Evolutionary conservation across 2,888 invertebrate species (phyloP), one percentile per base, ranked within the genome.

Genomic region (Heteromyza rotundicornis): DNA sequence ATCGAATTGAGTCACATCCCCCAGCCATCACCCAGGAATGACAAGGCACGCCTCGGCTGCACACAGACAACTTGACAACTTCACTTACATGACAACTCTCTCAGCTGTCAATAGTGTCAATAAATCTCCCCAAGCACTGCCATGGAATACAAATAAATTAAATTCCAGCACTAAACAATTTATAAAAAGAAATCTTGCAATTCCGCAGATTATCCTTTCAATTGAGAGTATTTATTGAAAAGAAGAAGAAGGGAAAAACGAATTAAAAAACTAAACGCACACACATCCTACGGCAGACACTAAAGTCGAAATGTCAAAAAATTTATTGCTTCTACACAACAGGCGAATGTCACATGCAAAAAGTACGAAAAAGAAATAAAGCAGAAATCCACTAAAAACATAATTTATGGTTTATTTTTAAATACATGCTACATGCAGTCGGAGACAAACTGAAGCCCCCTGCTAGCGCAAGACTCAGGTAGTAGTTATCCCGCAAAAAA

Each of bases 391-490:
- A 57, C 57, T 57, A 74, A 72, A 68, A 70, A 74, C 68, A 74
- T 71, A 75, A 74, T 74, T 74, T 74, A 74, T 74, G 72, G 69
- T 65, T 59, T 19, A 60, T 59, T 70, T 57, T 65, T 59, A 36
- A 27, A 12, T 19, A 55, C 5, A 27, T 7, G 10, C 27, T 10
- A n/a, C 27, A 27, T 7, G 27, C 27, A 27, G 27, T 5, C n/a
- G n/a, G n/a, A n/a, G n/a, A n/a, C n/a, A n/a, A n/a, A n/a, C n/a
- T n/a, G n/a, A n/a, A n/a, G n/a, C n/a, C n/a, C n/a, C n/a, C n/a
- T n/a, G n/a, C n/a, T n/a, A n/a, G n/a, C n/a, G n/a, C n/a, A n/a
- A n/a, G n/a, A n/a, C n/a, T n/a, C n/a, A n/a, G n/a, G n/a, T n/a
- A n/a, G n/a, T n/a, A n/a, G n/a, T n/a, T n/a, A n/a, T n/a, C n/a